phyloP scores from a whole-genome alignment of 2,888 invertebrate species.

The Theodoxus fluviatilis region DNA sequence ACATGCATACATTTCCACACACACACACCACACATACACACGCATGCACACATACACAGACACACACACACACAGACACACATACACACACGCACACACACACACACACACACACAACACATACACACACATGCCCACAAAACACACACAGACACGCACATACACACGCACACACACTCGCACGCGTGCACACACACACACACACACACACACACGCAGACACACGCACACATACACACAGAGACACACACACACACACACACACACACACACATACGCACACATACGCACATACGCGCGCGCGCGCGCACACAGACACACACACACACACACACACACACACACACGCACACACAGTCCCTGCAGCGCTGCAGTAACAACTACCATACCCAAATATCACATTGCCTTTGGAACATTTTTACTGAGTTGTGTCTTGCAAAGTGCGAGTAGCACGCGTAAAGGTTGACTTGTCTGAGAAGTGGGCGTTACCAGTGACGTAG shows the following conservation, averaged over 20 bases:
- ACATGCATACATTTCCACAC: not conserved
- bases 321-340: not conserved
- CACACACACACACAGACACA: not conserved
- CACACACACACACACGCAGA: not conserved
- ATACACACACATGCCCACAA: slow-evolving; percentile 7
- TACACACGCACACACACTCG: slow-evolving; percentile 10
- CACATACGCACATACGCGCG: slow-evolving; percentile 6
- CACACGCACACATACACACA: not conserved
- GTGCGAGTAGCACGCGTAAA: too few relatives aligned
- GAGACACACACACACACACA: not conserved
- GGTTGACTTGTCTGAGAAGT: too few relatives aligned
- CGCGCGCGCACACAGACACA: not conserved
- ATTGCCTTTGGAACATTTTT: too few relatives aligned
- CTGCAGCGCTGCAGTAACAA: too few relatives aligned
- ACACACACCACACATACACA: not conserved
- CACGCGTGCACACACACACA: slow-evolving; percentile 12
- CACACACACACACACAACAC: slow-evolving; percentile 13
- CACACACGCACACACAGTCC: not conserved
- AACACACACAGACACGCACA: slow-evolving; percentile 15
- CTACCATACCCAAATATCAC: too few relatives aligned
- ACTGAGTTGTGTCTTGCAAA: too few relatives aligned
- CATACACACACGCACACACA: slow-evolving; percentile 6
- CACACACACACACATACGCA: not conserved
- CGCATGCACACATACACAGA: not conserved
- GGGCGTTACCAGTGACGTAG: slow-evolving; percentile 51